Evolutionary conservation across 2,113 vertebrate genomes (phyloP), one percentile per base, ranked within the genome.

Genomic region (Dasyurus viverrinus): DNA sequence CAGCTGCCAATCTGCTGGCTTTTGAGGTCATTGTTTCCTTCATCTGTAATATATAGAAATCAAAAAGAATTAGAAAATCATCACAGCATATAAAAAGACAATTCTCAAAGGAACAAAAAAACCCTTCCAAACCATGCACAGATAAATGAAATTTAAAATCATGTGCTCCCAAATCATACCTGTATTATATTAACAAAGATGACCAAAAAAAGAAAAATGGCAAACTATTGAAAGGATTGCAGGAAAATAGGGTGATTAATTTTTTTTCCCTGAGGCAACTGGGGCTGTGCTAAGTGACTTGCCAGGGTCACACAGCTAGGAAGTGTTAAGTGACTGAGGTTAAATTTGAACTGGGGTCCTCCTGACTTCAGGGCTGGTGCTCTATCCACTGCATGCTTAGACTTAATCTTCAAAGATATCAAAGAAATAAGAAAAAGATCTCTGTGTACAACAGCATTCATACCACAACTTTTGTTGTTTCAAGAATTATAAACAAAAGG

Each of bases 1-100:
- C 89, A 30, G 98, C 96, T 95, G 99, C 98, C 97, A 98, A 98
- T 92, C 99, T 99, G 0, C 98, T 98, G 53, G 98, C 96, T 90
- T 98, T 98, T 98, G 99, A 99, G 93, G 89, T 93, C 95, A 98
- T 98, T 96, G 97, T 30, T 97, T 99, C 99, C 36, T 98, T 95
- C 68, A 99, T 98, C 99, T 99, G 96, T 46, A 98, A 94, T 1
- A 90, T 36, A 96, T 89, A 94, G 89, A 97, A 94, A 54, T 95
- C 52, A 97, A 96, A 94, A 89, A 96, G 96, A 97, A 93, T 46
- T 89, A 84, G n/a, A 84, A 23, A 42, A 84, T 42, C 23, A 8
- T 84, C 36, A 42, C 42, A 84, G 14, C 5, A 84, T 84, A 84
- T 84, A 84, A 84, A 19, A 1, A 84, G n/a, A n/a, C 68, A 84